Evolutionary conservation across 2,113 vertebrate genomes (phyloP).

Genomic region (Progne subis): DNA sequence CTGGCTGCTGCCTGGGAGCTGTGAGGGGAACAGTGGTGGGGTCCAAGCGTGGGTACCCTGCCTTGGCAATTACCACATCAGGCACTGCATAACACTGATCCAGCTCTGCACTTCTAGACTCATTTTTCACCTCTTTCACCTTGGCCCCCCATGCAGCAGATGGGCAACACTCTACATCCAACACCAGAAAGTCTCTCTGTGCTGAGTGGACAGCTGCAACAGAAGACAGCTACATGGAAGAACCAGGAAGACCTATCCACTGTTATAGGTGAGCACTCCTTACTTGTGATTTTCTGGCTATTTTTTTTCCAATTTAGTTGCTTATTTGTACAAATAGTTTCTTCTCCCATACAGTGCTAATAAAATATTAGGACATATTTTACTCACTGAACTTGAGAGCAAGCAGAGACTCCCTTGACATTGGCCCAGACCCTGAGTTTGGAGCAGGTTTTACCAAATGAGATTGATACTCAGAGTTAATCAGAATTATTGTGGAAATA

Average conservation of each 20-base stretch:
- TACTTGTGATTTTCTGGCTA: neutral
- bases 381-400: neutral
- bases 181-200: neutral
- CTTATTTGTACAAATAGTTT: neutral
- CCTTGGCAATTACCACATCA: neutral
- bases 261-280: neutral
- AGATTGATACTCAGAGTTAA: neutral
- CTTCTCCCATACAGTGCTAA: neutral
- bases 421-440: neutral
- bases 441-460: neutral
- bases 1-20: neutral
- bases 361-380: neutral
- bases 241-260: neutral
- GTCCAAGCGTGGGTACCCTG: neutral
- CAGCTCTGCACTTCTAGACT: neutral
- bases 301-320: neutral
- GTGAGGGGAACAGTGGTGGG: neutral
- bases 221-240: neutral
- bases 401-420: neutral
- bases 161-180: neutral
- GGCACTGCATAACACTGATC: neutral
- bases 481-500: neutral
- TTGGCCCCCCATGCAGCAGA: neutral
- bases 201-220: neutral
- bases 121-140: neutral